phyloP scores from a whole-genome alignment of 2,113 vertebrate genomes.

The Campylomormyrus tamandua region DNA sequence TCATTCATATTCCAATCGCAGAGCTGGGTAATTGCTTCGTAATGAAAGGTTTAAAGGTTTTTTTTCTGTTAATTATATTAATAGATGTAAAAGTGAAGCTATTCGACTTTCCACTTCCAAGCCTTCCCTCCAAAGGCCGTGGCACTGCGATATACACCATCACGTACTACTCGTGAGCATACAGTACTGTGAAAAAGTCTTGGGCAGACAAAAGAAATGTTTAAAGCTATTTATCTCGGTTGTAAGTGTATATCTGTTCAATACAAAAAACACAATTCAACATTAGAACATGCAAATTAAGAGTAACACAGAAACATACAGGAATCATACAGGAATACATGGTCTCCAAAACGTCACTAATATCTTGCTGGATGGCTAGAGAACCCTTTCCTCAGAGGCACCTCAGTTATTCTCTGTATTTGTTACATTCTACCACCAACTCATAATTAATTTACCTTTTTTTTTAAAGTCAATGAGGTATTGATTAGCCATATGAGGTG shows the following conservation, averaged over 20 bases:
- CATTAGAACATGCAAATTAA: not conserved
- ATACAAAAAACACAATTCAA: not conserved
- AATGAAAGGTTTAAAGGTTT: conserved; percentile 14
- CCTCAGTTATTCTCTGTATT: not conserved
- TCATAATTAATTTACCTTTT: not conserved
- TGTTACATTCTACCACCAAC: not conserved
- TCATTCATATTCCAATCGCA: conserved; percentile 8
- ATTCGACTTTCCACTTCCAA: not conserved
- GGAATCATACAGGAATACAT: not conserved
- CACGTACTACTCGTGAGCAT: not conserved
- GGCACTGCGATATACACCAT: not conserved
- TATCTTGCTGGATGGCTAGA: not conserved
- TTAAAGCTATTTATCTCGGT: not conserved
- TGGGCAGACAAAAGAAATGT: not conserved
- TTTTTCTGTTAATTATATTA: not conserved
- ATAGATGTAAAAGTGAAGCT: not conserved
- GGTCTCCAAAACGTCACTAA: not conserved
- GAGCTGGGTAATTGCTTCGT: not conserved
- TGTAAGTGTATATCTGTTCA: not conserved
- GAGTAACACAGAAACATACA: not conserved
- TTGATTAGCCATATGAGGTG: not conserved
- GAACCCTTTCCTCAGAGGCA: not conserved
- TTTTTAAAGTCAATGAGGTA: not conserved
- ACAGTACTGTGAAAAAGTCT: not conserved
- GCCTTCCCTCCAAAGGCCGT: not conserved